Evolutionary conservation across 2,888 invertebrate genomes (phyloP).

Genomic region (Hydropsyche betteni): DNA sequence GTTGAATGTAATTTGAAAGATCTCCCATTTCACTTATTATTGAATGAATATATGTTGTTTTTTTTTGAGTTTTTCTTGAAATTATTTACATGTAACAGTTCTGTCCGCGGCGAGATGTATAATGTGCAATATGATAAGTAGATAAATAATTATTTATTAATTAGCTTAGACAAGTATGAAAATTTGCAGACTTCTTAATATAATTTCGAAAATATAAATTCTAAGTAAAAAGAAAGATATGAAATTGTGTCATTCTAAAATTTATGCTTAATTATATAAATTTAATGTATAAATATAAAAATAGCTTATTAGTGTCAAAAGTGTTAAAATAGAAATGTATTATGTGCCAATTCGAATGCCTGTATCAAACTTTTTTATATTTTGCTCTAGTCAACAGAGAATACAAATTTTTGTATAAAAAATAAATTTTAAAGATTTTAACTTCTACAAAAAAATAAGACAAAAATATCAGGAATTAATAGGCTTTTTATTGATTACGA

Average conservation of each 20-base stretch:
- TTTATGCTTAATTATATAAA: not conserved
- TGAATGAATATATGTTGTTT: not conserved
- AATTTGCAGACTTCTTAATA: not conserved
- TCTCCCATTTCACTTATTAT: not conserved
- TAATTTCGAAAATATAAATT: not conserved
- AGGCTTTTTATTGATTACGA: no score
- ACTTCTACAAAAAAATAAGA: no score
- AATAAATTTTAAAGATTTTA: no score
- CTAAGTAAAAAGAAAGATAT: not conserved
- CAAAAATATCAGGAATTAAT: no score
- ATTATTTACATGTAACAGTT: no score
- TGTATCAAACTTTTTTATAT: not conserved
- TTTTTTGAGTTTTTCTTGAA: not conserved
- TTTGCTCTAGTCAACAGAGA: conserved; percentile 12
- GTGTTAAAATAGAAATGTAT: not conserved
- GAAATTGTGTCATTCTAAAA: not conserved
- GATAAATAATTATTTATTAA: no score
- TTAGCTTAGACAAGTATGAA: not conserved
- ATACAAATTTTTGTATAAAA: not conserved
- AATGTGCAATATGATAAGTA: no score
- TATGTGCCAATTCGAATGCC: conserved; percentile 14
- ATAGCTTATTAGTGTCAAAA: not conserved
- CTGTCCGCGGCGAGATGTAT: no score
- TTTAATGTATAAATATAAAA: no score
- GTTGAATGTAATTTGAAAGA: not conserved